These are phyloP conservation scores for Novumbra hubbsi DNA, from an alignment of 2,797 vertebrate species.

Conservation along the genomic window DNA sequence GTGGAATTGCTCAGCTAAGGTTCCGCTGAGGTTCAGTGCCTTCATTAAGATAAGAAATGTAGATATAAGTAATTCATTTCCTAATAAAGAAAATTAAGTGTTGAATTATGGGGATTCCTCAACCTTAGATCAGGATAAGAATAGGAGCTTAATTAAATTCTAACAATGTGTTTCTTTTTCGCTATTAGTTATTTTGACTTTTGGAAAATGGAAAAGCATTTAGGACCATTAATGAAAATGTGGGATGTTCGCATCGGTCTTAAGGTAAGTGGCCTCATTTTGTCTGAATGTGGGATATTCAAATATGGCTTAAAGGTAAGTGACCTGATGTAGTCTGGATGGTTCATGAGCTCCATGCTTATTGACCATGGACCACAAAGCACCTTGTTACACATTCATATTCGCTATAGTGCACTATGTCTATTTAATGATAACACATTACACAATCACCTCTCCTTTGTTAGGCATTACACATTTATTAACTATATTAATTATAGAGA, in stretches of 20 bases:
- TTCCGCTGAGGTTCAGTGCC: not conserved
- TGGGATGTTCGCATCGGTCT: not conserved
- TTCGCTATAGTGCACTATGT: too few relatives aligned
- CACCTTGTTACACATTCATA: too few relatives aligned
- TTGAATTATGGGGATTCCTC: constrained; percentile 15
- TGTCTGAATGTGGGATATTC: not conserved
- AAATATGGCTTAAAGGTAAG: not conserved
- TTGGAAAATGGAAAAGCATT: not conserved
- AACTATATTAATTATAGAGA: too few relatives aligned
- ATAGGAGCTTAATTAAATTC: constrained; percentile 13
- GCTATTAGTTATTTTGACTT: too few relatives aligned
- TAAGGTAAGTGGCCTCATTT: not conserved
- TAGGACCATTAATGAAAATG: not conserved
- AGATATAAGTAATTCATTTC: constrained; percentile 39
- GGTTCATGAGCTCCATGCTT: too few relatives aligned
- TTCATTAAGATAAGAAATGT: not conserved
- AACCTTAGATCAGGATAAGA: constrained; percentile 22
- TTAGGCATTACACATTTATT: too few relatives aligned
- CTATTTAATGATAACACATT: too few relatives aligned
- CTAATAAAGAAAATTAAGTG: constrained; percentile 34
- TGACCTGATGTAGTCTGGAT: too few relatives aligned
- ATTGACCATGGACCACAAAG: too few relatives aligned
- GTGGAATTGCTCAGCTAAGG: not conserved
- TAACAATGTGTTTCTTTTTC: constrained; percentile 7
- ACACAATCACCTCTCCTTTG: too few relatives aligned